Conservation (phyloP, 1,140 invertebrate genomes). For the Carcinoscorpius rotundicauda region DNA sequence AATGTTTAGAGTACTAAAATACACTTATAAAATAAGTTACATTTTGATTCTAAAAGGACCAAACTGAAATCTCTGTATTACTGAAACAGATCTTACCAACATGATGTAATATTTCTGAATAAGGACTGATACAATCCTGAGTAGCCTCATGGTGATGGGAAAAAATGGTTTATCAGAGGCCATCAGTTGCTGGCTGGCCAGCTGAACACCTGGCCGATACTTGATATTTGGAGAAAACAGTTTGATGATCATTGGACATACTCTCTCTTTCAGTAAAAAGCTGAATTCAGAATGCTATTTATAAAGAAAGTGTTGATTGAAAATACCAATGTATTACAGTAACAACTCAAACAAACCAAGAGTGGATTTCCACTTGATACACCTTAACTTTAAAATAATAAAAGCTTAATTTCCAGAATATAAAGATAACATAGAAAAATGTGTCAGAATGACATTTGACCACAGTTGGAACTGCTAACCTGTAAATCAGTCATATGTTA, state of each 20-base stretch:
- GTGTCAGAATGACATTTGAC: too few species aligned
- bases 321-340: too few species aligned
- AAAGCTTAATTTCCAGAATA: too few species aligned
- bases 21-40: too few species aligned
- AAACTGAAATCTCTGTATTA: not conserved
- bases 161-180: conserved; percentile 85
- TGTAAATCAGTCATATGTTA: too few species aligned
- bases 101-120: conserved; percentile 87
- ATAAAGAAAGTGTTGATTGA: not conserved
- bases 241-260: conserved; percentile 94
- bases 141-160: conserved; percentile 86
- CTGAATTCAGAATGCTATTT: conserved; percentile 81
- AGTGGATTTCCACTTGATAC: too few species aligned
- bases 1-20: conserved; percentile 7
- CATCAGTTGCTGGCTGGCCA: conserved; percentile 42
- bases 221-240: conserved; percentile 94
- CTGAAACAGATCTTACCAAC: conserved; percentile 50
- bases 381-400: too few species aligned
- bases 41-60: too few species aligned
- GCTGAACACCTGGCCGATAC: conserved; percentile 47
- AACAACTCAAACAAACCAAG: too few species aligned
- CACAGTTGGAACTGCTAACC: too few species aligned
- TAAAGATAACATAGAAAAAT: too few species aligned
- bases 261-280: conserved; percentile 87
- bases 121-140: conserved; percentile 82